Percentiles rank a stretch among this genome's conserved stretches.
phyloP scores from a whole-genome alignment of 2,888 invertebrate species.

The Pristionchus maxplancki region DNA sequence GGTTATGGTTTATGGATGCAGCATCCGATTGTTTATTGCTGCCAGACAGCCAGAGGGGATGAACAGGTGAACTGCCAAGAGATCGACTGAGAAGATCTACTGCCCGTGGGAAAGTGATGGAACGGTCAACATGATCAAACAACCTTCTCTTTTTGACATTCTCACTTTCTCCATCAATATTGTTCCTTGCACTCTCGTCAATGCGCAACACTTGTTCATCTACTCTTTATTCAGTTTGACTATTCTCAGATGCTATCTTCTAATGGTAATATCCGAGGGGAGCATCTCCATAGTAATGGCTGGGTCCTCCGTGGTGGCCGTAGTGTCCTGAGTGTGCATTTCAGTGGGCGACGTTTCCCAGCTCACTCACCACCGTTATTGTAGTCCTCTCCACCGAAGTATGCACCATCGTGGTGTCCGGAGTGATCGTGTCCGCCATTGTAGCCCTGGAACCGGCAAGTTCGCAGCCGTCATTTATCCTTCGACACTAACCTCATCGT shows the following conservation, averaged over 20 bases:
- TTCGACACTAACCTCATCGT: not conserved
- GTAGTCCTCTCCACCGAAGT: slow-evolving; percentile 12
- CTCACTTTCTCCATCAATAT: too few species aligned
- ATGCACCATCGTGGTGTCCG: slow-evolving; percentile 10
- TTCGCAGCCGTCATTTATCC: not conserved
- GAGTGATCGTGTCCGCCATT: not conserved
- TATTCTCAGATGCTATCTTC: not conserved
- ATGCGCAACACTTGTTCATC: not conserved
- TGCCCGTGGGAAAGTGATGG: not conserved
- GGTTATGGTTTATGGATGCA: not conserved
- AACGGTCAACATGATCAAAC: too few species aligned
- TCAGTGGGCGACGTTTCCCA: not conserved
- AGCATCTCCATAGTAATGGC: not conserved
- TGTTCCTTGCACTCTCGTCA: too few species aligned
- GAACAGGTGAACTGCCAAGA: too few species aligned
- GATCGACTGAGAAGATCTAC: not conserved
- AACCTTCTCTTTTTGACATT: too few species aligned
- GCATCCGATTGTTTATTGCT: not conserved
- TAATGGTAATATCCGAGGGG: slow-evolving; percentile 21
- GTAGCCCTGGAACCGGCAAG: slow-evolving; percentile 1
- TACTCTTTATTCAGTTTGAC: not conserved
- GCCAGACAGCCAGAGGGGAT: not conserved
- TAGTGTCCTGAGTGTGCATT: slow-evolving; percentile 17
- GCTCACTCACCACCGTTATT: not conserved
- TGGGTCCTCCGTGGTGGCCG: not conserved